Evolutionary conservation across 2,888 invertebrate species (phyloP), one percentile per base, ranked within the genome.

Genomic region (Ctena decussata): DNA sequence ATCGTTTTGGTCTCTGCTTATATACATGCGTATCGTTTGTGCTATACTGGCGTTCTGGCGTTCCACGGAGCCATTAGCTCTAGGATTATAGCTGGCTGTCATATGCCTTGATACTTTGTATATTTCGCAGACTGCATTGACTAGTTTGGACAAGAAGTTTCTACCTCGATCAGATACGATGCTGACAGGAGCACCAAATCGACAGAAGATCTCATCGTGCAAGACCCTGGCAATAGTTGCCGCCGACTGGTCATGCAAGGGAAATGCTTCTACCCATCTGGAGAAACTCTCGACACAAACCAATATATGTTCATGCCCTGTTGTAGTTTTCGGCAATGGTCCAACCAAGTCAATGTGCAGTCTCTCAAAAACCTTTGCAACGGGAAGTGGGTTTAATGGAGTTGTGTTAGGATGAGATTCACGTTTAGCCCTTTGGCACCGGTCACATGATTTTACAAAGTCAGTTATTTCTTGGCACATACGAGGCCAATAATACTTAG

Each of bases 71-170:
- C 75, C 73, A 46, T 89, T 89, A 12, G 85, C 72, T 70, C 85
- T 77, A 0, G 84, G 89, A 24, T 83, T 60, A 39, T 89, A 86
- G n/a, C 82, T 78, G 5, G 78, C 80, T 15, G 86, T 89, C 24
- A 74, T 72, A 65, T 86, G 41, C 27, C 81, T 46, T 27, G 69
- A 57, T 8, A 89, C 80, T 73, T 84, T 44, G 37, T 84, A 85
- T 15, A 89, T 49, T 60, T 85, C 84, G 80, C 80, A 89, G 18
- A 89, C 44, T 21, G 89, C 89, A 41, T 60, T 80, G 8, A 84
- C 80, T 11, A 87, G 72, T 49, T 85, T 89, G 30, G 84, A 82
- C 72, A 86, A 70, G 32, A 86, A 89, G 30, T 87, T 79, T 27
- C 76, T 18, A 27, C 84, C 87, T 69, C 82, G 57, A 70, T 89